Conservation (phyloP, 2,797 vertebrate species). For the Cossypha heuglini region DNA sequence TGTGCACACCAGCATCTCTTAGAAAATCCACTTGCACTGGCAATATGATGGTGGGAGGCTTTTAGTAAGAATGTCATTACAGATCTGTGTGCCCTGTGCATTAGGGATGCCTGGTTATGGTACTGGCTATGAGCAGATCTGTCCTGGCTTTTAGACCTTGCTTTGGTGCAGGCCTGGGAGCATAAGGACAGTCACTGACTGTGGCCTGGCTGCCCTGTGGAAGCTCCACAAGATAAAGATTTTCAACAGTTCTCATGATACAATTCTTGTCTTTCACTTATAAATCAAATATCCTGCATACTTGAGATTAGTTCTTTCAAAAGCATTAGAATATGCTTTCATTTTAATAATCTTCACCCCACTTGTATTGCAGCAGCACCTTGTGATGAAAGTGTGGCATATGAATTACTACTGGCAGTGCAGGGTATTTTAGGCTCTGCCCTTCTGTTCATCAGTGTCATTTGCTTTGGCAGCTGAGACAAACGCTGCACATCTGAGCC, state of each 20-base stretch:
- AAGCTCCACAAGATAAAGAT: not conserved
- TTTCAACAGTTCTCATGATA: not conserved
- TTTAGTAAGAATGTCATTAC: not conserved
- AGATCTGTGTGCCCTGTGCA: not conserved
- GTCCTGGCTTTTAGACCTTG: not conserved
- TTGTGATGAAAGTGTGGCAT: not conserved
- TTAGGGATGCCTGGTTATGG: not conserved
- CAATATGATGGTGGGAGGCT: not conserved
- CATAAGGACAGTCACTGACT: not conserved
- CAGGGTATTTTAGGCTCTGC: not conserved
- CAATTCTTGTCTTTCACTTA: not conserved
- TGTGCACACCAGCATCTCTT: not conserved
- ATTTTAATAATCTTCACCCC: not conserved
- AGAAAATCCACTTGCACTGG: not conserved
- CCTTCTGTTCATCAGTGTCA: not conserved
- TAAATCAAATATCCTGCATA: not conserved
- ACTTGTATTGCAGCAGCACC: not conserved
- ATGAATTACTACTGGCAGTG: not conserved
- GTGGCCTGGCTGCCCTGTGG: no score
- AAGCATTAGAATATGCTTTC: not conserved
- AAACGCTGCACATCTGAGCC: not conserved
- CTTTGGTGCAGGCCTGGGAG: not conserved
- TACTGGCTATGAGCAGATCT: not conserved
- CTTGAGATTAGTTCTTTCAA: not conserved
- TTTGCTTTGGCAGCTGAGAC: conserved; percentile 14